Base-by-base conservation (phyloP, 2,888 invertebrate species). In the Sclerodermus sp. region DNA sequence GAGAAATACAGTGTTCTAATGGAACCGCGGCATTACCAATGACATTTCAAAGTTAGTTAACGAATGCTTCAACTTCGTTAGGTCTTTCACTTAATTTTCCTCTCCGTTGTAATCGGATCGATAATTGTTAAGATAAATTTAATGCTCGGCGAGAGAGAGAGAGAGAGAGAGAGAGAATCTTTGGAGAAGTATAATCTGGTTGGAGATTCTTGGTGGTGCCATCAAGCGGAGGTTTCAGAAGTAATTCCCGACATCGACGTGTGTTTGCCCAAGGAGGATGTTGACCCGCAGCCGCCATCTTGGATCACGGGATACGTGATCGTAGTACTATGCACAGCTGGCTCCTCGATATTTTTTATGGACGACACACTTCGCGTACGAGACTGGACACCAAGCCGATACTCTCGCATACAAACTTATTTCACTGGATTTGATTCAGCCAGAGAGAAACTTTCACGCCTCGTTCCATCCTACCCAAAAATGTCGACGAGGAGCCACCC, bases 241-340 rank as follows among this genome's bases (percentile, higher is more conserved):
- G 64, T 53, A 56, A 61, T 57, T 62, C 57, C 54, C 54, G 64
- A 64, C 56, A 74, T 79, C 80, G n/a, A 12, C 13, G 34, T 34
- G 79, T 80, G 61, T 64, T 62, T 58, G 46, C 73, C 71, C 79
- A 75, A 23, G 47, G 79, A 77, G 59, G 64, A 77, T 81, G 81
- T 82, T 81, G 80, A 75, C 78, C 78, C 52, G 76, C 73, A 64
- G 55, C 44, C 65, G 68, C 71, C 71, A 75, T 74, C 57, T 71
- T 70, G 69, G 68, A 60, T 64, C 69, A 67, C 65, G 59, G 64
- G 45, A 46, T 62, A 67, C 65, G 68, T 71, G 70, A 75, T 73
- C 73, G 69, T 71, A 70, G 73, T 71, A 71, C 70, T 71, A 71
- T 67, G 63, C 62, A 62, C 68, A 70, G 70, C 68, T 67, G 68